phyloP scores from a whole-genome alignment of 1,140 invertebrate genomes.

The Artemia franciscana region DNA sequence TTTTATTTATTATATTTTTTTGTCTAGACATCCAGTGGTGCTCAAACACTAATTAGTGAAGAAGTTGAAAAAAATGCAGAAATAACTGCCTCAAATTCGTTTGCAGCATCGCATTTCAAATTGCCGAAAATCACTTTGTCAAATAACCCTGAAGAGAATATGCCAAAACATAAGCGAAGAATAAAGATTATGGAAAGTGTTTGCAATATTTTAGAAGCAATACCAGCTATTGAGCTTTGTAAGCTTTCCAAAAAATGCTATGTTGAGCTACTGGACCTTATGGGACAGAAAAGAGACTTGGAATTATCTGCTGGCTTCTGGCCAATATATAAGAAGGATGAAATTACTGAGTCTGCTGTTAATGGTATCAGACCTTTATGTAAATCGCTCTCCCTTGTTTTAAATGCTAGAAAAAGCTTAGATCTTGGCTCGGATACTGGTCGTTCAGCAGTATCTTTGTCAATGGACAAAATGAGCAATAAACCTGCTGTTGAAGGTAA shows the following conservation, averaged over 20 bases:
- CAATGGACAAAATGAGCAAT: too few species aligned
- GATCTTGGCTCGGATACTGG: background rate
- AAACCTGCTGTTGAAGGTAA: background rate
- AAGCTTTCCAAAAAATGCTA: background rate
- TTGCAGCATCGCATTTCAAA: background rate
- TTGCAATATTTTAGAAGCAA: background rate
- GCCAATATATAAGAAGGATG: background rate
- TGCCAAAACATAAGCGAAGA: background rate
- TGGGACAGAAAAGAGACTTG: background rate
- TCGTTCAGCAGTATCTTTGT: too few species aligned
- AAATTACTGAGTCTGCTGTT: background rate
- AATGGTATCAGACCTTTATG: background rate
- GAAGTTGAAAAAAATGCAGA: background rate
- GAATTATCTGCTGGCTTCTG: background rate
- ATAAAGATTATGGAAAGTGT: background rate
- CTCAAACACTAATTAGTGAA: too few species aligned
- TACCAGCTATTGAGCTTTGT: background rate
- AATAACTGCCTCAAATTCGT: background rate
- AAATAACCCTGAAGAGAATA: background rate
- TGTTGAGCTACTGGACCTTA: background rate
- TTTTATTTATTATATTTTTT: too few species aligned
- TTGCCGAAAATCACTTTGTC: background rate
- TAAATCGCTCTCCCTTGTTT: background rate
- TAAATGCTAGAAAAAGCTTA: background rate
- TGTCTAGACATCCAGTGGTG: too few species aligned